Percentiles rank a stretch among this genome's conserved stretches.
Evolutionary conservation across 2,113 vertebrate genomes (phyloP).

Genomic region (Podiceps cristatus): DNA sequence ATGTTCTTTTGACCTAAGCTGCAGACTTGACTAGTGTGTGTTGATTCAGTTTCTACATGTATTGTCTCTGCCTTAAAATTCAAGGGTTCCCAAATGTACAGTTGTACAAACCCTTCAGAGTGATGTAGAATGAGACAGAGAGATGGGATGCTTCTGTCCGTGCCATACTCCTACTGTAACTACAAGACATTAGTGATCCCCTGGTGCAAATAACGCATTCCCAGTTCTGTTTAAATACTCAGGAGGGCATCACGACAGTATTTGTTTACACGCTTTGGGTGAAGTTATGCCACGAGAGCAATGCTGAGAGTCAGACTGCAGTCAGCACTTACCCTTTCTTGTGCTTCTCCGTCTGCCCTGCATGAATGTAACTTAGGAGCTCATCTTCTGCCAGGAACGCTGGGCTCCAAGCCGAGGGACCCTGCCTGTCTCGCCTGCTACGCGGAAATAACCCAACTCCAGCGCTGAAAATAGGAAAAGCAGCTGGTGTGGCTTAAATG

Average conservation of each 20-base stretch:
- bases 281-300: background rate
- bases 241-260: accelerated
- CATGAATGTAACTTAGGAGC: background rate
- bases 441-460: background rate
- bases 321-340: background rate
- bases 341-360: background rate
- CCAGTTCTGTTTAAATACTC: background rate
- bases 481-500: background rate
- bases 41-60: background rate
- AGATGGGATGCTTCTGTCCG: background rate
- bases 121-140: background rate
- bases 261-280: background rate
- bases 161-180: background rate
- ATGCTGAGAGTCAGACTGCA: background rate
- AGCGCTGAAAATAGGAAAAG: background rate
- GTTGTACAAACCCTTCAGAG: background rate
- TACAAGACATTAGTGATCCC: background rate
- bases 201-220: background rate
- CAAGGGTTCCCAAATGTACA: background rate
- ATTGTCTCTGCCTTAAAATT: background rate
- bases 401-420: background rate
- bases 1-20: background rate
- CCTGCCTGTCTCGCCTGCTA: background rate
- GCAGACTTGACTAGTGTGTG: background rate
- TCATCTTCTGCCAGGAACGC: background rate